A percentile compares a stretch with the other conserved stretches of the same genome.
Evolutionary conservation across 2,113 vertebrate genomes (phyloP).

Genomic region (Ia io): DNA sequence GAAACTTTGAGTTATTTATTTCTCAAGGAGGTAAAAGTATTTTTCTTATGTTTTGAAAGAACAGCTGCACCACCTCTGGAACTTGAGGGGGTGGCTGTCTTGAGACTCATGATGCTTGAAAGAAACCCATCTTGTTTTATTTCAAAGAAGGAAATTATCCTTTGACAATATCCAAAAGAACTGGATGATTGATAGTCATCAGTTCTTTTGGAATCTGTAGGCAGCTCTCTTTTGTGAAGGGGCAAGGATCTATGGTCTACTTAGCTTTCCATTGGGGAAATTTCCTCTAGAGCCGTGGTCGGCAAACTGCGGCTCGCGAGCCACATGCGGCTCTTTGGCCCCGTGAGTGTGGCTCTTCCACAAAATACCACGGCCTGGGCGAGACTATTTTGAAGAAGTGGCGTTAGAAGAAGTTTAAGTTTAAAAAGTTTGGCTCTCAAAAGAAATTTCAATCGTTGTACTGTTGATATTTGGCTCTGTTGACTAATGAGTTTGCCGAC

Average conservation of each 20-base stretch:
- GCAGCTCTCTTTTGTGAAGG: background rate
- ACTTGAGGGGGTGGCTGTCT: constrained; percentile 34
- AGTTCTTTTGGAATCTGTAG: background rate
- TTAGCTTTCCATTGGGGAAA: constrained; percentile 56
- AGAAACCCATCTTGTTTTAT: background rate
- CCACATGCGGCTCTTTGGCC: no score
- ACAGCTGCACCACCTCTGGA: background rate
- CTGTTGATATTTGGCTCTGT: no score
- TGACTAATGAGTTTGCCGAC: no score
- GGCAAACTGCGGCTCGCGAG: no score
- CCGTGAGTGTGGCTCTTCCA: no score
- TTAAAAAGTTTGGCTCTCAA: no score
- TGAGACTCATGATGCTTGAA: background rate
- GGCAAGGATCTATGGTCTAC: background rate
- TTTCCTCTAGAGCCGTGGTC: constrained; percentile 10
- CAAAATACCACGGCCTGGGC: no score
- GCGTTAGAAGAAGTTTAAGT: no score
- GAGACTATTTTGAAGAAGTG: no score
- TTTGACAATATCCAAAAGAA: constrained; percentile 39
- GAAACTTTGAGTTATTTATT: constrained; percentile 12
- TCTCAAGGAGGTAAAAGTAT: constrained; percentile 9
- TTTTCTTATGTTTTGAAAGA: constrained; percentile 45
- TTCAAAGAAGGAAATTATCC: constrained; percentile 54
- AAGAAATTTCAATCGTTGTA: no score
- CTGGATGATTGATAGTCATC: background rate